Conservation (phyloP, 1,140 invertebrate species). For the Scaptodrosophila lebanonensis region DNA sequence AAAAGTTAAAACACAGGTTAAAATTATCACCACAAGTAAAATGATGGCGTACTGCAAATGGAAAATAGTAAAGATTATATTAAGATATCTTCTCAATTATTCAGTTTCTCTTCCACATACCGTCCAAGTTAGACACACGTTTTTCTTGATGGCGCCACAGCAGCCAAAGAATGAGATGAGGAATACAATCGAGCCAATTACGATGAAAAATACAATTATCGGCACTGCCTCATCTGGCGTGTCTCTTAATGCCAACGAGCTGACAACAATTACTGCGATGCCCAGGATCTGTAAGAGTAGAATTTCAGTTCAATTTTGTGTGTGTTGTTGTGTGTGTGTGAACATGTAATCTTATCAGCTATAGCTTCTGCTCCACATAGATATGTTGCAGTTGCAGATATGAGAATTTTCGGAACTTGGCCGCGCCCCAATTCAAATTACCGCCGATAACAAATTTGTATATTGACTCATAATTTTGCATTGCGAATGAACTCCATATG, state of each 20-base stretch:
- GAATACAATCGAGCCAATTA: conserved; percentile 46
- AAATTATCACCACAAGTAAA: conserved; percentile 36
- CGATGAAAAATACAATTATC: conserved; percentile 76
- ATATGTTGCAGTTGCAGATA: neutral
- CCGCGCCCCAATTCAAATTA: conserved; percentile 4
- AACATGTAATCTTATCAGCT: no score
- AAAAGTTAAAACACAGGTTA: conserved; percentile 31
- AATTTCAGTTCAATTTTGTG: no score
- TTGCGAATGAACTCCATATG: no score
- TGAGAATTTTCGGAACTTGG: no score
- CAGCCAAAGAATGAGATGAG: conserved; percentile 85
- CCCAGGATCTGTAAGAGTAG: conserved; percentile 52
- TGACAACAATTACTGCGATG: conserved; percentile 45
- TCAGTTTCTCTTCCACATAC: conserved; percentile 80
- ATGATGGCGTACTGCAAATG: conserved; percentile 40
- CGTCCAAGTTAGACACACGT: conserved; percentile 86
- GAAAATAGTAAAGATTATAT: neutral
- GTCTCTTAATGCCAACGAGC: conserved; percentile 30
- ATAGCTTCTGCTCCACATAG: conserved; percentile 6
- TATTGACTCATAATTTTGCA: no score
- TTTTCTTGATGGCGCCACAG: conserved; percentile 88
- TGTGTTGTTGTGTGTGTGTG: no score
- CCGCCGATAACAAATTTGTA: no score
- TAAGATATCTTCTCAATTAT: fast-evolving
- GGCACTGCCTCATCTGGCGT: conserved; percentile 16